Evolutionary conservation across 1,140 invertebrate species (phyloP).

Genomic region (Schlechtendalia chinensis): DNA sequence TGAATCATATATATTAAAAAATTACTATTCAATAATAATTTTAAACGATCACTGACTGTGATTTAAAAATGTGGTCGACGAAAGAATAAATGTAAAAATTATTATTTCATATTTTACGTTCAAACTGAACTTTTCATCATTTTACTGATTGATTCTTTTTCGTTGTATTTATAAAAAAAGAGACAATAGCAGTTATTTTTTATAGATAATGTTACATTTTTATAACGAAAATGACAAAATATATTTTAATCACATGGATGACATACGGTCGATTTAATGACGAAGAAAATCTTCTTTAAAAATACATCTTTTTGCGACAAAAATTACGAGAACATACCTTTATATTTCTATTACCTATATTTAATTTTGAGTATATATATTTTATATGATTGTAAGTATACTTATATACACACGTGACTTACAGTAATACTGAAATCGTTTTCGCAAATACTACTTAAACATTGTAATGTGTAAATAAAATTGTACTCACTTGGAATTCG

Average conservation of each 20-base stretch:
- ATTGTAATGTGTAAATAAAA: conserved; percentile 16
- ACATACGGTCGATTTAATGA: neutral
- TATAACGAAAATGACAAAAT: conserved; percentile 6
- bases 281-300: neutral
- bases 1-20: too few relatives aligned
- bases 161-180: neutral
- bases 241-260: neutral
- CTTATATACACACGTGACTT: too few relatives aligned
- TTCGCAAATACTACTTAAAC: neutral
- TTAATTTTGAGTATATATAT: too few relatives aligned
- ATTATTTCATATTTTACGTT: conserved; percentile 4
- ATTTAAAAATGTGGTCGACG: neutral
- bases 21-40: too few relatives aligned
- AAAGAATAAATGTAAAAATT: neutral
- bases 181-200: neutral
- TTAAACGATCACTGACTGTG: neutral
- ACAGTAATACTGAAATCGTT: too few relatives aligned
- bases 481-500: conserved; percentile 95
- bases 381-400: too few relatives aligned
- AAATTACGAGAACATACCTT: neutral
- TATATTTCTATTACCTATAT: too few relatives aligned
- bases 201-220: neutral
- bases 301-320: neutral
- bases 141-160: neutral
- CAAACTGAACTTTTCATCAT: neutral